A percentile compares a stretch with the other conserved stretches of the same genome.
Conservation (phyloP, 1,140 invertebrate species). For the Eumaeus atala region DNA sequence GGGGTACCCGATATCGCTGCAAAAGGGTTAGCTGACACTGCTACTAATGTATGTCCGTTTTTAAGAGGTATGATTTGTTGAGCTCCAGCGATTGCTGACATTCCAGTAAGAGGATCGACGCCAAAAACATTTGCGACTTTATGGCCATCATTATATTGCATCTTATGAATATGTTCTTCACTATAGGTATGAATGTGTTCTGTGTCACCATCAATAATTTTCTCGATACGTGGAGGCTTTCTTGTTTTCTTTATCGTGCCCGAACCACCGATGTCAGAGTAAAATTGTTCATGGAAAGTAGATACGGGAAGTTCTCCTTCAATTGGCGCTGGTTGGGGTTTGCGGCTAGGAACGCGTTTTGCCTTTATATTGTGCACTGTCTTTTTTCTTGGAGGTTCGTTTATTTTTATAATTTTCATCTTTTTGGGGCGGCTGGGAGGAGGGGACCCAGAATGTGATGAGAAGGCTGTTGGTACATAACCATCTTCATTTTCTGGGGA, state of each 20-base stretch:
- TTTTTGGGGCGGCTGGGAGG: constrained; percentile 39
- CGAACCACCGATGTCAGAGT: constrained; percentile 58
- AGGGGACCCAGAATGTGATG: constrained; percentile 27
- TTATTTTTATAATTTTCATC: constrained; percentile 61
- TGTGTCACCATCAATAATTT: constrained; percentile 69
- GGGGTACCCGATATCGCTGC: constrained; percentile 39
- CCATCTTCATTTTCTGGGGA: constrained; percentile 32
- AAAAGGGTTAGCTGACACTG: constrained; percentile 38
- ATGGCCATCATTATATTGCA: constrained; percentile 49
- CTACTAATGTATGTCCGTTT: constrained; percentile 40
- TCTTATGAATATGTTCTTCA: constrained; percentile 70
- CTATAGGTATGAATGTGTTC: constrained; percentile 72
- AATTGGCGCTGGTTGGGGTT: constrained; percentile 22
- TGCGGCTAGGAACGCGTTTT: constrained; percentile 45
- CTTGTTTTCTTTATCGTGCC: constrained; percentile 61
- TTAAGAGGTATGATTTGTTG: constrained; percentile 44
- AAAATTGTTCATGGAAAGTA: constrained; percentile 66
- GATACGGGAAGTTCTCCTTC: constrained; percentile 59
- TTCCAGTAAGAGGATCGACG: constrained; percentile 37
- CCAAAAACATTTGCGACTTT: constrained; percentile 39
- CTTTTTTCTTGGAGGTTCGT: constrained; percentile 55
- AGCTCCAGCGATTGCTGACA: constrained; percentile 33
- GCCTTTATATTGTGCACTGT: constrained; percentile 46
- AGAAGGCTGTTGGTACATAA: constrained; percentile 33
- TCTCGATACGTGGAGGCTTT: constrained; percentile 68